Percentiles rank a stretch among this genome's conserved stretches.
Conservation (phyloP, 2,113 vertebrate species). For the Charadrius vociferus region DNA sequence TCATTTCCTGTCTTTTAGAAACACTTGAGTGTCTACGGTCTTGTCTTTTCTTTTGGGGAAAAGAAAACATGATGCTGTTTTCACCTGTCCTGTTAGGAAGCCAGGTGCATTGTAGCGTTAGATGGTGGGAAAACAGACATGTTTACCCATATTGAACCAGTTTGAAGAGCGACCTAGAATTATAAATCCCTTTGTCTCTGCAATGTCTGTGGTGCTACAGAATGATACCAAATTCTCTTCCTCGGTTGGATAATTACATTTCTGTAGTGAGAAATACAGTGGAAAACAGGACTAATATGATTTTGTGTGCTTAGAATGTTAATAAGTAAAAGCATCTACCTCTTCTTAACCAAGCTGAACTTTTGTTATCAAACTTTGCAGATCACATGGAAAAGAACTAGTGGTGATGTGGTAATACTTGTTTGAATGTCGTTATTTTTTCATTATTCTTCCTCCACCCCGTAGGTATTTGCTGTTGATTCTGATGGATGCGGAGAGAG, state of each 20-base stretch:
- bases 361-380: not conserved
- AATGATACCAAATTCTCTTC: not conserved
- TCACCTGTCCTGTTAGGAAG: not conserved
- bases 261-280: not conserved
- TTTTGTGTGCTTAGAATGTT: not conserved
- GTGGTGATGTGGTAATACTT: not conserved
- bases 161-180: not conserved
- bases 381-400: not conserved
- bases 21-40: not conserved
- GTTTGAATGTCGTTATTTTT: not conserved
- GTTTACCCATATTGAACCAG: not conserved
- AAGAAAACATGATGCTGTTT: not conserved
- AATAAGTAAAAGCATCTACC: not conserved
- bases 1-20: not conserved
- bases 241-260: not conserved
- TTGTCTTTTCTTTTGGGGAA: rapidly evolving
- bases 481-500: constrained; percentile 95
- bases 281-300: not conserved
- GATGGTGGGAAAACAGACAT: not conserved
- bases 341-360: not conserved
- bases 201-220: not conserved
- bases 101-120: not conserved
- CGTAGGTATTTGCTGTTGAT: constrained; percentile 90
- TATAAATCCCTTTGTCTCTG: not conserved
- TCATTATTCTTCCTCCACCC: not conserved